Evolutionary conservation across 2,797 vertebrate genomes (phyloP).

Genomic region (Allobates femoralis): DNA sequence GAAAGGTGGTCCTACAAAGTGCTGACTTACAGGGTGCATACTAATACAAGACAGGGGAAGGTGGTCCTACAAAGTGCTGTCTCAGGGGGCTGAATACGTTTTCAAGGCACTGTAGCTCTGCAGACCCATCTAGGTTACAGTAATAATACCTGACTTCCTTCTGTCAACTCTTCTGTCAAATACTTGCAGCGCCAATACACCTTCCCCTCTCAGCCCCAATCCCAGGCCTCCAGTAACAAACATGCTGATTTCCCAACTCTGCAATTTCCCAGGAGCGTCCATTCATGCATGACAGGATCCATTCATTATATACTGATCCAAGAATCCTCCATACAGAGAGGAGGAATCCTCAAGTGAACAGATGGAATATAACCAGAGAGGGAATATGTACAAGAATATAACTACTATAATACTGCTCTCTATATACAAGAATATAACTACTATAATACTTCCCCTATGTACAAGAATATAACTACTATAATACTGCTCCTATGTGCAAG

Average conservation of each 20-base stretch:
- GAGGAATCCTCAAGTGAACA: neutral
- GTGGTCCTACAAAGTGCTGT: too few relatives aligned
- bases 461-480: too few relatives aligned
- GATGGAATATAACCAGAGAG: neutral
- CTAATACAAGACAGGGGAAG: too few relatives aligned
- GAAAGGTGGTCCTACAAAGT: too few relatives aligned
- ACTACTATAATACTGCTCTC: too few relatives aligned
- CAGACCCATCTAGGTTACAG: neutral
- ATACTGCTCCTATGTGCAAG: too few relatives aligned
- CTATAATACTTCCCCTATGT: too few relatives aligned
- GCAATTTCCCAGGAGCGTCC: neutral
- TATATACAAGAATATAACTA: too few relatives aligned
- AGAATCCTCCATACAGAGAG: neutral
- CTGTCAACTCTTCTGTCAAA: neutral
- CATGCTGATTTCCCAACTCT: neutral
- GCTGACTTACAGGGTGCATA: too few relatives aligned
- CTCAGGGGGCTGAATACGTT: too few relatives aligned
- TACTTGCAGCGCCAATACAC: neutral
- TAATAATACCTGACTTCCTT: neutral
- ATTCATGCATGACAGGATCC: slow-evolving; percentile 5
- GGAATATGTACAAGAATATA: neutral
- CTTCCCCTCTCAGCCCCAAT: neutral
- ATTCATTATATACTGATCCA: neutral
- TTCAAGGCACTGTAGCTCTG: neutral
- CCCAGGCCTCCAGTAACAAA: neutral